phyloP scores from a whole-genome alignment of 2,888 invertebrate species.

The Lasioglossum calceatum region DNA sequence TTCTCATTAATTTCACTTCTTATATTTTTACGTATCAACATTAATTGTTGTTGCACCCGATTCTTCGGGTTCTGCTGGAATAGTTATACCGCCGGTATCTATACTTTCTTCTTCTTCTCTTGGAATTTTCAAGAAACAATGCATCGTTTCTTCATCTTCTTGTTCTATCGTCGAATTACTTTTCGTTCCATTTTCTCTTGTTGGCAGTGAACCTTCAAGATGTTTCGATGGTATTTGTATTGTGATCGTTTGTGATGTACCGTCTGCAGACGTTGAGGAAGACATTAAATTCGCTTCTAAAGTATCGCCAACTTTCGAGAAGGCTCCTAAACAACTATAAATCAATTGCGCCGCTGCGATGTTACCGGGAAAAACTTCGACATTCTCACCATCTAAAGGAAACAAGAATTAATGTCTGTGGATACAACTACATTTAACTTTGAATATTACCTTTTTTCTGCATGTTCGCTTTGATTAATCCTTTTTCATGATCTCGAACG shows the following conservation, averaged over 20 bases:
- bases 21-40: conserved; percentile 66
- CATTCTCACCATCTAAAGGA: conserved; percentile 73
- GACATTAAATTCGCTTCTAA: conserved; percentile 83
- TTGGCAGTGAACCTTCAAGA: conserved; percentile 78
- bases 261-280: conserved; percentile 82
- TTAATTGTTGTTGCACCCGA: conserved; percentile 67
- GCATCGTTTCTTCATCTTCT: conserved; percentile 85
- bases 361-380: conserved; percentile 83
- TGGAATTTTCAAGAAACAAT: conserved; percentile 80
- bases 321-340: conserved; percentile 82
- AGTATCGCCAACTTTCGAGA: conserved; percentile 79
- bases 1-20: conserved; percentile 36
- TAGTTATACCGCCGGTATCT: conserved; percentile 87
- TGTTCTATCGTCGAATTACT: conserved; percentile 74
- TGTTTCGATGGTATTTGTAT: conserved; percentile 82
- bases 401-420: conserved; percentile 1
- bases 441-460: conserved; percentile 74
- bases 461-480: conserved; percentile 80
- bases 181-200: conserved; percentile 67
- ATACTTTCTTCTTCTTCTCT: conserved; percentile 84
- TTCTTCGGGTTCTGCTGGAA: conserved; percentile 85
- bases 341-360: conserved; percentile 83
- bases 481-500: conserved; percentile 86
- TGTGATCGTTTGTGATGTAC: conserved; percentile 82
- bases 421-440: background rate